Conservation (phyloP, 2,113 vertebrate genomes). For the Orthonyx spaldingii region DNA sequence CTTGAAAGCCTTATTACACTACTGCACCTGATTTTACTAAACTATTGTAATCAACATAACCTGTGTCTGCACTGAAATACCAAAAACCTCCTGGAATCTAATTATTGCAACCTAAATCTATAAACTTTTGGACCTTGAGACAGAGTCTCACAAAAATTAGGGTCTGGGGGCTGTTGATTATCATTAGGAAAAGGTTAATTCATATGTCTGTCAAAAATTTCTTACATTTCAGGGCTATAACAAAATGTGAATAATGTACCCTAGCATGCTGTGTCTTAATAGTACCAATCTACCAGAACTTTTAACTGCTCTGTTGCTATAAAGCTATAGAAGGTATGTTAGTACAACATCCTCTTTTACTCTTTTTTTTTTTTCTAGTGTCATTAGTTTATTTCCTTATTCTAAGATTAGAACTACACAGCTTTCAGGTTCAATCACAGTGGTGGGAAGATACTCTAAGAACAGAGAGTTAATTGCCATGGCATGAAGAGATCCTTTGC, state of each 20-base stretch:
- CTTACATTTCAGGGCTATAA: background rate
- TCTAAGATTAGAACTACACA: background rate
- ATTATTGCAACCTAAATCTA: background rate
- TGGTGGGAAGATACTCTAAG: background rate
- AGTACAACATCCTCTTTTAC: background rate
- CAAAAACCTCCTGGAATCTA: background rate
- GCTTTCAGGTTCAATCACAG: background rate
- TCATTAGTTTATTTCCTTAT: background rate
- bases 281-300: background rate
- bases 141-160: background rate
- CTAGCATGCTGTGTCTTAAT: background rate
- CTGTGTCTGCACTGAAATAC: background rate
- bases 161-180: rapidly evolving
- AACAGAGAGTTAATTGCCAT: background rate
- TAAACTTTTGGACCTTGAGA: background rate
- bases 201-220: background rate
- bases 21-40: background rate
- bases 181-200: background rate
- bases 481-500: background rate
- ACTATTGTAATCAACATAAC: background rate
- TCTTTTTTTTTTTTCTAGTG: background rate
- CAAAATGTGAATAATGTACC: background rate
- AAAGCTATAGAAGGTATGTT: background rate
- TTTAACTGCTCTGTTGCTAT: background rate
- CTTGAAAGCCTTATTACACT: background rate